These are phyloP conservation scores for Aptenodytes forsteri DNA, from an alignment of 2,113 vertebrate genomes.

Conservation along the genomic window DNA sequence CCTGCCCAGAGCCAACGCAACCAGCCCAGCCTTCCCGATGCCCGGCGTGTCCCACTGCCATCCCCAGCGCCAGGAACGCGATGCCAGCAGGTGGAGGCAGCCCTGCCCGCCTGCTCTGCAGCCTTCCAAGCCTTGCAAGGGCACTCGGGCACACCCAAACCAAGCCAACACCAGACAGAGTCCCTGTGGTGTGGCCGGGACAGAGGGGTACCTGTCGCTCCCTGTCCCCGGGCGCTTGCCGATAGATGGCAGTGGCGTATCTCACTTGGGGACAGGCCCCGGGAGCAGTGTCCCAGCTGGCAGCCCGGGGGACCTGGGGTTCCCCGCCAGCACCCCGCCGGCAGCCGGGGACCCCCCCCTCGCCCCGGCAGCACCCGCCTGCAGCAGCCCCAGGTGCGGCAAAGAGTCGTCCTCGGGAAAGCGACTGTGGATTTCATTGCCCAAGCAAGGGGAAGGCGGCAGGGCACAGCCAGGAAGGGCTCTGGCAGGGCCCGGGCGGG, in stretches of 20 bases:
- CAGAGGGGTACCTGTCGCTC: not conserved
- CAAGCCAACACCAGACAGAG: not conserved
- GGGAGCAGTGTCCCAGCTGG: not conserved
- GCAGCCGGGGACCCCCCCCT: not conserved
- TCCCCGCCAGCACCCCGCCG: not conserved
- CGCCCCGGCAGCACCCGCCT: not conserved
- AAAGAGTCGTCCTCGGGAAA: not conserved
- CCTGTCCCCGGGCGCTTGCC: not conserved
- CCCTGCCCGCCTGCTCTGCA: not conserved
- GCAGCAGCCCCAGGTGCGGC: not conserved
- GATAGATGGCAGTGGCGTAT: slow-evolving; percentile 57
- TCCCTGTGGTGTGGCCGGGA: not conserved
- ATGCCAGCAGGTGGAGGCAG: not conserved
- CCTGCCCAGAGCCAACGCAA: not conserved
- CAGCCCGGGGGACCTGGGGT: not conserved
- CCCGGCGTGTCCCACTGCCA: not conserved
- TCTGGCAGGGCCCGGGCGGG: too few species aligned
- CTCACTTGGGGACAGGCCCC: not conserved
- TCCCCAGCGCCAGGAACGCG: not conserved
- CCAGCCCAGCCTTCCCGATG: not conserved
- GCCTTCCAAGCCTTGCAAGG: not conserved
- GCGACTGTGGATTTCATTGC: not conserved
- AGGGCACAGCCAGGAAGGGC: not conserved
- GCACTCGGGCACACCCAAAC: not conserved
- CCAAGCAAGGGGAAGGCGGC: not conserved